Base-by-base conservation (phyloP, 1,140 invertebrate species). In the Wasmannia auropunctata region DNA sequence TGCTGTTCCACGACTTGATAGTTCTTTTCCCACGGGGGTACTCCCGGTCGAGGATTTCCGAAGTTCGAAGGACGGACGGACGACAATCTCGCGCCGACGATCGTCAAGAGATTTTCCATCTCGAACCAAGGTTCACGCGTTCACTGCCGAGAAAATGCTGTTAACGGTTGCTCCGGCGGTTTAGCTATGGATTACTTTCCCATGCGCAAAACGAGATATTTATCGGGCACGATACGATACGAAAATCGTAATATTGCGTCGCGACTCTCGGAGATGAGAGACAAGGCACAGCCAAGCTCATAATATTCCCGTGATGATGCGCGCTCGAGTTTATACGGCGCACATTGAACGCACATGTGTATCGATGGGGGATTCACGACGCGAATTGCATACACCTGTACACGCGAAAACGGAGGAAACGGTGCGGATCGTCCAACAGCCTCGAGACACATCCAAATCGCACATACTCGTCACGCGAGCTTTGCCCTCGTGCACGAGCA, bases 71-170 rank as follows among this genome's bases (percentile, higher is more conserved):
- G 79, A 79, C 70, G 76, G 79, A 79, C 70, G 76, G 43, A 51
- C 46, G 62, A 86, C 65, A 86, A 83, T 91, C 86, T 67, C 43
- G 62, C 22, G 37, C 46, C 54, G 84, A 69, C 51, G 70, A 77
- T 86, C 62, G 70, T 88, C 70, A 58, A 79, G 76, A 69, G 54
- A 85, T 86, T 88, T n/a, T 86, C 49, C 49, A 77, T 69, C 74
- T 58, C 54, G 31, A 37, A 88, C 16, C 75, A 54, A 87, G 86
- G 46, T 83, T 69, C 65, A 85, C 87, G 88, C 86, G 88, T 90
- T 87, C 86, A 90, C 88, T 90, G 86, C 86, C 89, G 89, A 88
- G 69, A 70, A 89, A 81, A 75, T 76, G 75, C 56, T 88, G 75
- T 51, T 83, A 62, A 75, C n/a, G 67, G 60, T 65, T 88, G 83